Evolutionary conservation across 2,888 invertebrate genomes (phyloP).

Genomic region (Euspilapteryx auroguttella): DNA sequence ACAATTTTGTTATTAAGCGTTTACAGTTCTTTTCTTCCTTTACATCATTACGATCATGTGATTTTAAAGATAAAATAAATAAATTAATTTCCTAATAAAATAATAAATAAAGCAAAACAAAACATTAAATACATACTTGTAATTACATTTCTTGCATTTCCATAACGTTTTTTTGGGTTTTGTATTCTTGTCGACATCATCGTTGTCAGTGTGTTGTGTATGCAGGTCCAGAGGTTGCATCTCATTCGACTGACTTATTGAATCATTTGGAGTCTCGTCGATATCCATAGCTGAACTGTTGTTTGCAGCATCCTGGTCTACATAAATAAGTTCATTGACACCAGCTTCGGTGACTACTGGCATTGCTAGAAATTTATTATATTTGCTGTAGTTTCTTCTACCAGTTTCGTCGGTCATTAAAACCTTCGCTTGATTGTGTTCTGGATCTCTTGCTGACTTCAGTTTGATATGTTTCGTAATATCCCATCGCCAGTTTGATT

Average conservation of each 20-base stretch:
- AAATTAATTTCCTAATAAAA: no score
- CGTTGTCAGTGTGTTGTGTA: slow-evolving; percentile 31
- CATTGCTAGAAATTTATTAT: slow-evolving; percentile 82
- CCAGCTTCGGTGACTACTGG: slow-evolving; percentile 61
- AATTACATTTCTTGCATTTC: slow-evolving; percentile 91
- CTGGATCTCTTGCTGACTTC: slow-evolving; percentile 82
- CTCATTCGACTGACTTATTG: slow-evolving; percentile 40
- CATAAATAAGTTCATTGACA: slow-evolving; percentile 45
- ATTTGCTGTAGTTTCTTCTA: slow-evolving; percentile 88
- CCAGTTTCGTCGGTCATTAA: slow-evolving; percentile 92
- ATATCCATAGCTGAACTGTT: slow-evolving; percentile 43
- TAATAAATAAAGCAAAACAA: no score
- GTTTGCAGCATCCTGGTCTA: slow-evolving; percentile 28
- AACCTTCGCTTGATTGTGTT: slow-evolving; percentile 79
- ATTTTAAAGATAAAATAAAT: no score
- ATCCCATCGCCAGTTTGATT: slow-evolving; percentile 97
- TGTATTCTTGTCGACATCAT: slow-evolving; percentile 29
- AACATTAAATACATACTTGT: slow-evolving; percentile 73
- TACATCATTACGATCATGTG: no score
- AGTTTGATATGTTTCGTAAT: slow-evolving; percentile 93
- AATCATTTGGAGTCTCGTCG: slow-evolving; percentile 52
- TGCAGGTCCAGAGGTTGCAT: slow-evolving; percentile 66
- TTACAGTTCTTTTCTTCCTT: no score
- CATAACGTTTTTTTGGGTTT: slow-evolving; percentile 74
- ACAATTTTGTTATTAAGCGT: no score